Evolutionary conservation across 2,888 invertebrate species (phyloP).

Genomic region (Scrobipalpa atriplicella): DNA sequence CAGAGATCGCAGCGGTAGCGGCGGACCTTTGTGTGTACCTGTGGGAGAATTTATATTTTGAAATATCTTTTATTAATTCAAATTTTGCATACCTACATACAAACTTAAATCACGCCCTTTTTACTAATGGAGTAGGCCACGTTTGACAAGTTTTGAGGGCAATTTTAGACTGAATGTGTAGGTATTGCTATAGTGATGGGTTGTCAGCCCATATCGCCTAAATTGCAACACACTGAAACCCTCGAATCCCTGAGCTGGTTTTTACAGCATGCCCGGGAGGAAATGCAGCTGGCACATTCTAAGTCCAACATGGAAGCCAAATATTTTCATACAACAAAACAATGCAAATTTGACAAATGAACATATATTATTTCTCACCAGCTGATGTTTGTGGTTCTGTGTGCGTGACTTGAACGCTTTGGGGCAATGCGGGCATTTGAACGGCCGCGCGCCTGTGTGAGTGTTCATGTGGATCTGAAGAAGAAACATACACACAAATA

Average conservation of each 20-base stretch:
- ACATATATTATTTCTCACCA: constrained; percentile 21
- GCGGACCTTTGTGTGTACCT: constrained; percentile 38
- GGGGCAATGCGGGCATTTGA: constrained; percentile 27
- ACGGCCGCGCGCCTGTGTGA: constrained; percentile 31
- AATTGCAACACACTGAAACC: no score
- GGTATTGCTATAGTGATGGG: no score
- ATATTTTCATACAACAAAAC: no score
- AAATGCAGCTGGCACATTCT: no score
- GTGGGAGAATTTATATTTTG: background rate
- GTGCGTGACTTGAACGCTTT: constrained; percentile 28
- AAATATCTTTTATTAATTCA: background rate
- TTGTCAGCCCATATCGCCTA: no score
- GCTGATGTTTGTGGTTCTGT: constrained; percentile 31
- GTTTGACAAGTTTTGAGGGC: no score
- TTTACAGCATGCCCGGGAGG: no score
- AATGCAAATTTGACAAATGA: no score
- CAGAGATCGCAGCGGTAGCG: constrained; percentile 38
- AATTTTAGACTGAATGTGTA: no score
- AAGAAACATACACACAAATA: background rate
- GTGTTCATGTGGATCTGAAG: constrained; percentile 28
- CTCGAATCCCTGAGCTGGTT: no score
- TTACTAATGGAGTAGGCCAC: no score
- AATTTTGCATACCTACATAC: background rate
- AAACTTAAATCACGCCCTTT: background rate
- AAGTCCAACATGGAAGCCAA: no score